A percentile compares a stretch with the other conserved stretches of the same genome.
Evolutionary conservation across 92 coral and sea anemone genomes (phyloP).

Genomic region (Siderastrea siderea): DNA sequence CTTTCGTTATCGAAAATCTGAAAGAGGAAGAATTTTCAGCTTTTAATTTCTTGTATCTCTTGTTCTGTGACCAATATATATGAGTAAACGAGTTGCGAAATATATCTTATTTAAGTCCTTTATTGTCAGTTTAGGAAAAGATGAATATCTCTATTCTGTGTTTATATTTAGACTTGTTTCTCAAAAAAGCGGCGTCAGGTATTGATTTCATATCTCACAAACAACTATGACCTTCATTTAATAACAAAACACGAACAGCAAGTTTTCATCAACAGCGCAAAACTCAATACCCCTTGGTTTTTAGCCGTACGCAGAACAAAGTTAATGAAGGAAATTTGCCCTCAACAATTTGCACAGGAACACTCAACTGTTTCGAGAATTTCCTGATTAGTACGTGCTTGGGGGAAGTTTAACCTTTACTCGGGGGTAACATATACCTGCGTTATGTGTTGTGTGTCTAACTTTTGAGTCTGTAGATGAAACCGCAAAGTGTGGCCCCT

Average conservation of each 20-base stretch:
- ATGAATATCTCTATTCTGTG: neutral
- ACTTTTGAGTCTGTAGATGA: neutral
- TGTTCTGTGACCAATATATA: neutral
- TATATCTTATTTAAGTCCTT: neutral
- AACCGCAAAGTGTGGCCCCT: neutral
- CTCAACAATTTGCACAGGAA: neutral
- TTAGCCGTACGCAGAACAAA: neutral
- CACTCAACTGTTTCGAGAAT: slow-evolving; percentile 17
- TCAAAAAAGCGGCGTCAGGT: neutral
- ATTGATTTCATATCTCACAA: neutral
- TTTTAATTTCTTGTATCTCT: neutral
- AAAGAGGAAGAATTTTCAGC: neutral
- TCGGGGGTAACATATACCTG: neutral
- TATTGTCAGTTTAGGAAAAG: neutral
- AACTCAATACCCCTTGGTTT: neutral
- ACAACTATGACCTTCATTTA: neutral
- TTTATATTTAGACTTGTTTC: slow-evolving; percentile 8
- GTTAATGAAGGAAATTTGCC: neutral
- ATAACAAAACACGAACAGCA: neutral
- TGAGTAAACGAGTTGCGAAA: neutral
- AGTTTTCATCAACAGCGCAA: neutral
- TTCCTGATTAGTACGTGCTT: slow-evolving; percentile 31
- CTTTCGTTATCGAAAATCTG: neutral
- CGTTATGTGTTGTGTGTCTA: neutral
- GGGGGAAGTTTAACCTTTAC: neutral